Conservation (phyloP, 2,888 invertebrate genomes). For the Drosophila eohydei region DNA sequence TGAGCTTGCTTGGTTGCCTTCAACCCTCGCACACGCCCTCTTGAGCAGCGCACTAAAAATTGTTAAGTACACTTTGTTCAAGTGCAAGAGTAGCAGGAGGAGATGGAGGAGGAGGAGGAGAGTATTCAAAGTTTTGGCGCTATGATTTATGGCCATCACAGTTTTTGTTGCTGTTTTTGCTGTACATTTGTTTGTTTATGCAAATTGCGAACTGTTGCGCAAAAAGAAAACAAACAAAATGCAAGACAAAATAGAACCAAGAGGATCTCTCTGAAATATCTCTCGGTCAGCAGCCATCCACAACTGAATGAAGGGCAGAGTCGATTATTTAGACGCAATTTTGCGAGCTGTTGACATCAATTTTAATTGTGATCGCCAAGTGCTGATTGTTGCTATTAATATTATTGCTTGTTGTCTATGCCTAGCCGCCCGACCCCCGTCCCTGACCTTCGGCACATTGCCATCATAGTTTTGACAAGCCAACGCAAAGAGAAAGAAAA, state of each 20-base stretch:
- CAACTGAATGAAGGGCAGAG: constrained; percentile 34
- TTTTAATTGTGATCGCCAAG: constrained; percentile 73
- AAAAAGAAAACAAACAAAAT: constrained; percentile 32
- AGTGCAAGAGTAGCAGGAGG: constrained; percentile 15
- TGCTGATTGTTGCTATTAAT: constrained; percentile 49
- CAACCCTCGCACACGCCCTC: constrained; percentile 28
- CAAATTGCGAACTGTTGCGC: constrained; percentile 52
- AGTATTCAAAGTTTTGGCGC: constrained; percentile 52
- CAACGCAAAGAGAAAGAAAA: constrained; percentile 29
- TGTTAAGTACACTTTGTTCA: constrained; percentile 46
- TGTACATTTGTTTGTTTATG: constrained; percentile 68
- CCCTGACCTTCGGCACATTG: constrained; percentile 55
- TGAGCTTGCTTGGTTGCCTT: constrained; percentile 24
- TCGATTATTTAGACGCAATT: constrained; percentile 54
- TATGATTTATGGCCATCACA: constrained; percentile 69
- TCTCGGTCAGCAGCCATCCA: background rate
- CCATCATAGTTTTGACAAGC: constrained; percentile 54
- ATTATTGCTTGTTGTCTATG: constrained; percentile 28
- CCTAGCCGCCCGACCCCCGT: constrained; percentile 1
- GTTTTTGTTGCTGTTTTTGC: constrained; percentile 1
- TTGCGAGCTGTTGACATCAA: constrained; percentile 75
- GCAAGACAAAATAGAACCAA: constrained; percentile 29
- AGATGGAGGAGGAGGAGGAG: background rate
- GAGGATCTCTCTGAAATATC: background rate
- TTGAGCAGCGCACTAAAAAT: constrained; percentile 49